A percentile compares a stretch with the other conserved stretches of the same genome.
Evolutionary conservation across 2,888 invertebrate genomes (phyloP).

Genomic region (Oscheius sp.): DNA sequence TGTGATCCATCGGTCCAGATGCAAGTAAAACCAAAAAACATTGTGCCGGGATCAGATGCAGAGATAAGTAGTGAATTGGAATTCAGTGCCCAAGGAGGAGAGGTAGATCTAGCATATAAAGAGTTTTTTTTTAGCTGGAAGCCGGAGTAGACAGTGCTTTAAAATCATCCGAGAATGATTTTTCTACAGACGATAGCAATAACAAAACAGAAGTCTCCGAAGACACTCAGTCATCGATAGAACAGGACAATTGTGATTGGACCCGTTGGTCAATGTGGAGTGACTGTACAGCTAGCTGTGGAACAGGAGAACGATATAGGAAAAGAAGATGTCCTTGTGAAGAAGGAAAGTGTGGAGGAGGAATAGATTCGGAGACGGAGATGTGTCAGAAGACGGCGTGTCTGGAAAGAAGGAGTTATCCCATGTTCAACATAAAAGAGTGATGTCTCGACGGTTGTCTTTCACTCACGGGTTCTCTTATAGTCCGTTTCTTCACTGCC

Average conservation of each 20-base stretch:
- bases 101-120: background rate
- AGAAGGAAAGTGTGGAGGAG: constrained; percentile 39
- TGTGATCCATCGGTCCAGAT: constrained; percentile 11
- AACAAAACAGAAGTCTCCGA: constrained; percentile 29
- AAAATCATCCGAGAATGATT: constrained; percentile 8
- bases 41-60: constrained; percentile 12
- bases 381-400: constrained; percentile 36
- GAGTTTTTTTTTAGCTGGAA: constrained; percentile 6
- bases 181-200: constrained; percentile 5
- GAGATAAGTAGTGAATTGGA: constrained; percentile 14
- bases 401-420: constrained; percentile 26
- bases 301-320: constrained; percentile 47
- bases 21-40: constrained; percentile 2
- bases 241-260: constrained; percentile 46
- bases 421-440: too few species aligned
- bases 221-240: background rate
- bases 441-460: constrained; percentile 10
- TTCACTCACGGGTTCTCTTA: constrained; percentile 9
- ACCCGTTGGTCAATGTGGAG: constrained; percentile 58
- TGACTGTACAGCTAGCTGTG: constrained; percentile 54
- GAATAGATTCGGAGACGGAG: constrained; percentile 43
- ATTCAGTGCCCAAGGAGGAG: constrained; percentile 26
- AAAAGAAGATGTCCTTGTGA: constrained; percentile 56
- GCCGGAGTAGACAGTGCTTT: constrained; percentile 3
- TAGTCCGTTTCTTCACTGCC: too few species aligned